Conservation (phyloP, 2,797 vertebrate species). For the Zalophus californianus region DNA sequence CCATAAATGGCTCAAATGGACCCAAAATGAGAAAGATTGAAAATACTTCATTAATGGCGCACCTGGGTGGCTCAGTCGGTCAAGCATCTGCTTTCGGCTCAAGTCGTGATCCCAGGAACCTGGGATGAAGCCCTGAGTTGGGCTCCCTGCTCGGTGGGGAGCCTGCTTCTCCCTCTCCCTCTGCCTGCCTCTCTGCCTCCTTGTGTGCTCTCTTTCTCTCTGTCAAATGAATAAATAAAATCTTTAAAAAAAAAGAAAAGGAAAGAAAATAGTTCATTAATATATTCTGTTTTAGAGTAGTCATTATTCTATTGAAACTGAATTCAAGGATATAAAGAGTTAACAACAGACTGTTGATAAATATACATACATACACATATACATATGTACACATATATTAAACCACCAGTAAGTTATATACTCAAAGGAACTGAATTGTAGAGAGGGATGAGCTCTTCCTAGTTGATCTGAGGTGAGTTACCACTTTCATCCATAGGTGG, state of each 20-base stretch:
- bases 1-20: neutral
- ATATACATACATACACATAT: neutral
- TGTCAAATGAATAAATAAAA: neutral
- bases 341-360: neutral
- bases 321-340: neutral
- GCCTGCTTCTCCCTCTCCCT: neutral
- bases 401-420: neutral
- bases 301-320: neutral
- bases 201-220: neutral
- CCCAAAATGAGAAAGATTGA: neutral
- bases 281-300: neutral
- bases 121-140: neutral
- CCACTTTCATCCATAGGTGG: neutral
- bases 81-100: neutral
- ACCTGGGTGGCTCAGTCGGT: neutral
- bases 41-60: neutral
- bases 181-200: neutral
- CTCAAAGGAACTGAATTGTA: neutral
- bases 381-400: neutral
- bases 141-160: neutral
- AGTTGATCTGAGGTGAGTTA: neutral
- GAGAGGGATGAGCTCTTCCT: neutral
- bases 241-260: too few species aligned
- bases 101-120: neutral
- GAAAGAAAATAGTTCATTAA: neutral